Percentiles rank a stretch among this genome's conserved stretches.
Evolutionary conservation across 2,113 vertebrate genomes (phyloP).

Genomic region (Myotis brandtii): DNA sequence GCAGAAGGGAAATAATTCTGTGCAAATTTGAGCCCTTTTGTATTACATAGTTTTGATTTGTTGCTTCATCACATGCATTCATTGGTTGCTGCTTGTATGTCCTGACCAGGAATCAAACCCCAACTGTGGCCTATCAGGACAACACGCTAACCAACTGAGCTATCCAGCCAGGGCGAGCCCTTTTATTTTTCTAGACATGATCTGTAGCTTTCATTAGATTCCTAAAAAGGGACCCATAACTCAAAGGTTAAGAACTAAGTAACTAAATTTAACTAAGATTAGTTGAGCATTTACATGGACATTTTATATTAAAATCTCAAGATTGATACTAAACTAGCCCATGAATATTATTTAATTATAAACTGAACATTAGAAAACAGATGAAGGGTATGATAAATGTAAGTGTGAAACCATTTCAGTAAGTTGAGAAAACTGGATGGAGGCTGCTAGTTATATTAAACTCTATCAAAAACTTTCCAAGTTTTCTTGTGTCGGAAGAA

Average conservation of each 20-base stretch:
- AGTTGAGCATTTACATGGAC: background rate
- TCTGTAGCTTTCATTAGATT: background rate
- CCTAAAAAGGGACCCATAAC: background rate
- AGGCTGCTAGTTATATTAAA: background rate
- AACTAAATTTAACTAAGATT: background rate
- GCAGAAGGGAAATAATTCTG: background rate
- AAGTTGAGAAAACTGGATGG: background rate
- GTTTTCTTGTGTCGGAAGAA: background rate
- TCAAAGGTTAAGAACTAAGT: conserved; percentile 17
- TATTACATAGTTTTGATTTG: background rate
- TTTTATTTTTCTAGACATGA: background rate
- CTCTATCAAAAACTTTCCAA: background rate
- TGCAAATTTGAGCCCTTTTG: background rate
- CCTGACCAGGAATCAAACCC: background rate
- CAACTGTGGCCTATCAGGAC: background rate
- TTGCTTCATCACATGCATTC: background rate
- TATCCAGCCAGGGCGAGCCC: background rate
- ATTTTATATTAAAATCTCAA: conserved; percentile 6
- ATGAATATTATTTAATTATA: conserved; percentile 18
- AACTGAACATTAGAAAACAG: conserved; percentile 34
- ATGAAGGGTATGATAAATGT: background rate
- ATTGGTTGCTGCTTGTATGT: background rate
- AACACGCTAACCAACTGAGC: background rate
- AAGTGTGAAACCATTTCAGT: conserved; percentile 14
- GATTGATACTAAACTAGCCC: background rate